Evolutionary conservation across 1,140 invertebrate species (phyloP).

Genomic region (Diploscapter pachys): DNA sequence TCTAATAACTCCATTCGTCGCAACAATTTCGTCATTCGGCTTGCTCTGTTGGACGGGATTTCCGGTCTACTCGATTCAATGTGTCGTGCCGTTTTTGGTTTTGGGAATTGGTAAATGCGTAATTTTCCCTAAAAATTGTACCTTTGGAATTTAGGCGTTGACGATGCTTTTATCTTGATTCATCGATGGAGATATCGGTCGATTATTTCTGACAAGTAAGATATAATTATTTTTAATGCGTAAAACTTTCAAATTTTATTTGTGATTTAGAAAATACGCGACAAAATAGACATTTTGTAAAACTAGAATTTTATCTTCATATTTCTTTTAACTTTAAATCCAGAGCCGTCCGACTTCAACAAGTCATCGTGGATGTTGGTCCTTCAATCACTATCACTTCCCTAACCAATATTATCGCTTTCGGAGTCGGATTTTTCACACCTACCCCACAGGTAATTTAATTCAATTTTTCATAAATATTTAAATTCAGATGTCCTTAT

Average conservation of each 20-base stretch:
- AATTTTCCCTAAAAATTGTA: conserved; percentile 1
- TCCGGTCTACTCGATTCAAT: conserved; percentile 56
- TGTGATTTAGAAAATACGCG: not conserved
- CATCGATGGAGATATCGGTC: conserved; percentile 50
- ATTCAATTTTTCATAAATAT: not conserved
- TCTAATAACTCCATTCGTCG: conserved; percentile 52
- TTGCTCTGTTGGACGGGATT: conserved; percentile 52
- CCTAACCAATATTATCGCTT: conserved; percentile 54
- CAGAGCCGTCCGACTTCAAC: conserved; percentile 26
- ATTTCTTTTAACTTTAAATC: not conserved
- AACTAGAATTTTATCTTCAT: not conserved
- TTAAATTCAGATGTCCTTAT: conserved; percentile 50
- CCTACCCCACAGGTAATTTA: conserved; percentile 51
- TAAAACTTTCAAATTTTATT: not conserved
- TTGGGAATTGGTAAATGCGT: conserved; percentile 44
- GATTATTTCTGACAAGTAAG: conserved; percentile 28
- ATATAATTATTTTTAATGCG: conserved; percentile 12
- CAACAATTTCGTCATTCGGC: conserved; percentile 50
- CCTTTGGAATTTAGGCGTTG: conserved; percentile 38
- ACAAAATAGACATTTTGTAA: not conserved
- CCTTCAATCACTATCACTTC: conserved; percentile 58
- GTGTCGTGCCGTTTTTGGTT: conserved; percentile 53
- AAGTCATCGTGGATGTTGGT: conserved; percentile 41
- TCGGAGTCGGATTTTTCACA: conserved; percentile 53
- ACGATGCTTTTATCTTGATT: conserved; percentile 56